Evolutionary conservation across 2,797 vertebrate genomes (phyloP), one percentile per base, ranked within the genome.

Genomic region (Buphagus erythrorhynchus): DNA sequence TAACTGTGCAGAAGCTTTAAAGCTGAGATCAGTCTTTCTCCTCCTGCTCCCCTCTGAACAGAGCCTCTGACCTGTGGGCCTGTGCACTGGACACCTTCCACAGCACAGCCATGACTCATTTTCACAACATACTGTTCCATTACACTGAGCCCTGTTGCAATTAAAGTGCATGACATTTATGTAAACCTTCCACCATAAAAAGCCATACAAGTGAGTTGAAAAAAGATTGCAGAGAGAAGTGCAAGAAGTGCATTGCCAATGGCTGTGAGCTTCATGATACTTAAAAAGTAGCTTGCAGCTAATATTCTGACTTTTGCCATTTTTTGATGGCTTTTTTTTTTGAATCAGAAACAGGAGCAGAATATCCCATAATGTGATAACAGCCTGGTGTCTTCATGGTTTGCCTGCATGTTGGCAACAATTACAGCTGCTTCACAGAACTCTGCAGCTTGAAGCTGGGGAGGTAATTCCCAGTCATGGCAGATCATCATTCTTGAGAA

Each of bases 171-270:
- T 10, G 22, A 17, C 15, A 22, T 58, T 58, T 42, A 51, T 69
- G 28, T 43, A 62, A 88, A 69, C 33, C 5, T 62, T 80, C 28
- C 48, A 74, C 29, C 2, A 4, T 15, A 59, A 71, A 28, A 46
- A 69, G 18, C 25, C 29, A 58, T 46, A n/a, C 6, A 58, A 73
- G 10, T 0, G 0, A 2, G 0, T n/a, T 62, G 57, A 72, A 31
- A 54, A 68, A 82, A 58, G 31, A 42, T 55, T 46, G 22, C 22
- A 54, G 6, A 33, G 20, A 54, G 31, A 77, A 80, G 20, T 33
- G 13, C 5, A 28, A 69, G 20, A 73, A 88, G 13, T n/a, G 8
- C 16, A 29, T 35, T 72, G 49, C 21, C 1, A 4, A 3, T 68
- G 52, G 33, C 73, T 66, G 21, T 4, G 12, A 54, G 11, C 7